These are phyloP conservation scores for Apis laboriosa DNA, from an alignment of 1,140 invertebrate species.

Conservation along the genomic window DNA sequence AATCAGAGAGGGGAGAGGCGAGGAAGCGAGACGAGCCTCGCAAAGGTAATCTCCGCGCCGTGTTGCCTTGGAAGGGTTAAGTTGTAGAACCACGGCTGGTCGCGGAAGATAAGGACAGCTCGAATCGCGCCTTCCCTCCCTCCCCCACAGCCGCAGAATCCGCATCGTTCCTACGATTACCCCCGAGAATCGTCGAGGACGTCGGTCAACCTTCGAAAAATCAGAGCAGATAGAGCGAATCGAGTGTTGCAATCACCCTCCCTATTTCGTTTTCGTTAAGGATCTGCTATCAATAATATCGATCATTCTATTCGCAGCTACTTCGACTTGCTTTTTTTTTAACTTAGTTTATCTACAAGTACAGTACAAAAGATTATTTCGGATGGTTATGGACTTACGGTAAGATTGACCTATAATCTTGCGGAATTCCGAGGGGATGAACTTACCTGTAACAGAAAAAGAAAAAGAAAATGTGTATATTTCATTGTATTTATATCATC, in stretches of 20 bases:
- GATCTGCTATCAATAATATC: no score
- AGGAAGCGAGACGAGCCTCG: constrained; percentile 11
- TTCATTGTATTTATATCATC: no score
- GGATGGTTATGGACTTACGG: not conserved
- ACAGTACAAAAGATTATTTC: no score
- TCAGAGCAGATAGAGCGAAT: constrained; percentile 4
- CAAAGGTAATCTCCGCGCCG: constrained; percentile 74
- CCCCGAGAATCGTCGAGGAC: constrained; percentile 56
- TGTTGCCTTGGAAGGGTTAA: constrained; percentile 75
- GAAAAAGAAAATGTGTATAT: no score
- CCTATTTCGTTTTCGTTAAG: no score
- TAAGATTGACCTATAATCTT: no score
- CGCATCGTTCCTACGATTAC: constrained; percentile 65
- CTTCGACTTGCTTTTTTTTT: not conserved
- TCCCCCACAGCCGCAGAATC: constrained; percentile 73
- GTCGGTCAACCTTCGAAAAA: constrained; percentile 27
- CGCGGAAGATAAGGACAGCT: constrained; percentile 75
- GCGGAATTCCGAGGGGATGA: accelerated
- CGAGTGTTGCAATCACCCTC: not conserved
- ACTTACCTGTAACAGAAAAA: constrained; percentile 15
- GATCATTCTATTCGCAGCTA: no score
- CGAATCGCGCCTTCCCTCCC: constrained; percentile 50
- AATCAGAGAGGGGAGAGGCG: not conserved
- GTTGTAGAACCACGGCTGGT: constrained; percentile 77
- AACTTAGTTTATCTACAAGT: not conserved